A percentile compares a stretch with the other conserved stretches of the same genome.
phyloP scores from a whole-genome alignment of 37 sponge, comb jelly and placozoan species.

The Aplysina aerophoba region DNA sequence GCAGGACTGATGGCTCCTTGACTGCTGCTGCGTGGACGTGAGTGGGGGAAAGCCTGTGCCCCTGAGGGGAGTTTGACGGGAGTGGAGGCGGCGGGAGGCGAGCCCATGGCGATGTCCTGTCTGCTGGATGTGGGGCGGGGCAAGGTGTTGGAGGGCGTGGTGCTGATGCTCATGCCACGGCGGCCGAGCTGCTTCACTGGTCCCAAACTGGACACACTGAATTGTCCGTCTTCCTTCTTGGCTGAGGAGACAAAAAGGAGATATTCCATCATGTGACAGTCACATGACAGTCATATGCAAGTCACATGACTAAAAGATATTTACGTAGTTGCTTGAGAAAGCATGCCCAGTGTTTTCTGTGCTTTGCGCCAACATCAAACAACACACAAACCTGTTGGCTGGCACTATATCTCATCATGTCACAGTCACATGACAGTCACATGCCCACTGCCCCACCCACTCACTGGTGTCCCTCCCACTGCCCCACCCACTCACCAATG shows the following conservation, averaged over 20 bases:
- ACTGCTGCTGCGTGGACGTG: constrained; percentile 3
- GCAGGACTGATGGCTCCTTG: not conserved
- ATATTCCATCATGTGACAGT: too few species aligned
- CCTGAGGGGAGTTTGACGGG: too few species aligned
- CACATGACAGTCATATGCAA: too few species aligned
- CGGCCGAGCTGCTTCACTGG: constrained; percentile 9
- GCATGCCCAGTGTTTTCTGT: too few species aligned
- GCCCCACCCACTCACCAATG: constrained; percentile 7
- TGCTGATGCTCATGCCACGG: not conserved
- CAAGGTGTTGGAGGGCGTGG: constrained; percentile 27
- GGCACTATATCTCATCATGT: too few species aligned
- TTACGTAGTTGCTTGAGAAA: too few species aligned
- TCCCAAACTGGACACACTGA: not conserved
- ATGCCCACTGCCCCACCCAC: not conserved
- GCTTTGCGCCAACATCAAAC: too few species aligned
- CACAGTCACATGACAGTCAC: too few species aligned
- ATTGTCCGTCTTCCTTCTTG: constrained; percentile 13
- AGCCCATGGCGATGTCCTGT: not conserved
- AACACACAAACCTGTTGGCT: too few species aligned
- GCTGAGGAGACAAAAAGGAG: not conserved
- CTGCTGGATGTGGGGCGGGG: not conserved
- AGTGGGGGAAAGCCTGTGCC: too few species aligned
- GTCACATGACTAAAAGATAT: too few species aligned
- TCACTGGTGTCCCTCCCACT: not conserved
- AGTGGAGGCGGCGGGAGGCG: not conserved